Percentiles rank a stretch among this genome's conserved stretches.
Evolutionary conservation across 2,888 invertebrate genomes (phyloP).

Genomic region (Biston betularia): DNA sequence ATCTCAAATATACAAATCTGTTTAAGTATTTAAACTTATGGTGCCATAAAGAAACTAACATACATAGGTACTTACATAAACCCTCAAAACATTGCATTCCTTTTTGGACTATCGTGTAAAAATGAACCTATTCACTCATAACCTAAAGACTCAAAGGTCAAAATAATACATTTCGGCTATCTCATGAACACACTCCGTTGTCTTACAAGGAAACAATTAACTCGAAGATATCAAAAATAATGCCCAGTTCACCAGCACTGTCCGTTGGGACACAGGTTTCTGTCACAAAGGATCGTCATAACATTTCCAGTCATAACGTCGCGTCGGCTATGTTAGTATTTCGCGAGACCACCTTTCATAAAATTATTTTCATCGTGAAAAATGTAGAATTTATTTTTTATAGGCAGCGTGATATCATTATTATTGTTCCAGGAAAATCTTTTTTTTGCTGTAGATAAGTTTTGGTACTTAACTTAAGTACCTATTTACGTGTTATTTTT

Average conservation of each 20-base stretch:
- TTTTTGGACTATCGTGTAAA: too few species aligned
- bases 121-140: too few species aligned
- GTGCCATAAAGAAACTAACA: too few species aligned
- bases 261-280: constrained; percentile 13
- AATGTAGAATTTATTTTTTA: constrained; percentile 23
- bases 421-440: neutral
- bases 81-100: too few species aligned
- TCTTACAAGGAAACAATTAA: constrained; percentile 12
- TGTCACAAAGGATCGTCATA: constrained; percentile 19
- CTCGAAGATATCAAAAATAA: constrained; percentile 6
- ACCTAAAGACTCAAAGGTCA: neutral
- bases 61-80: too few species aligned
- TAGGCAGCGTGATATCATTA: constrained; percentile 6
- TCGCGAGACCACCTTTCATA: constrained; percentile 21
- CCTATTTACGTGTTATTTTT: too few species aligned
- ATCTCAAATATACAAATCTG: too few species aligned
- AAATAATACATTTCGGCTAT: neutral
- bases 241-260: neutral
- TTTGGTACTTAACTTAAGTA: too few species aligned
- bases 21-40: too few species aligned
- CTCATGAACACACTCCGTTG: neutral
- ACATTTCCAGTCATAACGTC: constrained; percentile 6
- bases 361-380: constrained; percentile 33
- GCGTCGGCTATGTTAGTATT: constrained; percentile 4
- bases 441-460: too few species aligned